Percentiles rank a stretch among this genome's conserved stretches.
phyloP scores from a whole-genome alignment of 2,888 invertebrate species.

The Lasioglossum calceatum region DNA sequence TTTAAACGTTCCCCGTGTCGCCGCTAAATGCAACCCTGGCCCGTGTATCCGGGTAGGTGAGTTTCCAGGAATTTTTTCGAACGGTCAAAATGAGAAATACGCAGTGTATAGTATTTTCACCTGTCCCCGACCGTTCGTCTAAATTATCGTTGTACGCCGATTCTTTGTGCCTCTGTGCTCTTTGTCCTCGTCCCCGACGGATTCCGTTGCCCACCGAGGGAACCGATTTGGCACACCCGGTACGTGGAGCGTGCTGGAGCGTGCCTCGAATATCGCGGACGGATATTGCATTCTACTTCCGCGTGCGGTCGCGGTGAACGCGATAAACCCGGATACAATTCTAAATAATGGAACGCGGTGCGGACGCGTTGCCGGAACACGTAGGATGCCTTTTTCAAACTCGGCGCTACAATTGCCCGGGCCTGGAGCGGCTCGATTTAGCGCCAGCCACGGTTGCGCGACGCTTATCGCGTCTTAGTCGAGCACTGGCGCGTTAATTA shows the following conservation, averaged over 20 bases:
- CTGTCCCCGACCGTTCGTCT: too few relatives aligned
- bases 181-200: neutral
- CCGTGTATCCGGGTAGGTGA: neutral
- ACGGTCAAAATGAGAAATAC: neutral
- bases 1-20: neutral
- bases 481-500: too few relatives aligned
- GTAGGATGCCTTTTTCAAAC: neutral
- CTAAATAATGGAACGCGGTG: slow-evolving; percentile 1
- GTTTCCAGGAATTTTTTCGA: neutral
- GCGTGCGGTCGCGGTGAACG: neutral
- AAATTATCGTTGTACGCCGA: neutral
- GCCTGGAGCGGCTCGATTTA: neutral
- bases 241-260: slow-evolving; percentile 20
- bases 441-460: too few relatives aligned
- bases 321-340: slow-evolving; percentile 7
- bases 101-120: too few relatives aligned
- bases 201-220: neutral
- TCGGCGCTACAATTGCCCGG: neutral
- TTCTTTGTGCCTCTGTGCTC: neutral
- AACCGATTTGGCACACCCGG: neutral
- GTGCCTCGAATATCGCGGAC: slow-evolving; percentile 27
- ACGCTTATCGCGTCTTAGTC: neutral
- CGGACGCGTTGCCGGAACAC: neutral
- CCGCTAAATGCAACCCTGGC: neutral
- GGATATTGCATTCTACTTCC: slow-evolving; percentile 23